These are phyloP conservation scores for Stenodema calcarata DNA, from an alignment of 2,888 invertebrate species.

Conservation along the genomic window DNA sequence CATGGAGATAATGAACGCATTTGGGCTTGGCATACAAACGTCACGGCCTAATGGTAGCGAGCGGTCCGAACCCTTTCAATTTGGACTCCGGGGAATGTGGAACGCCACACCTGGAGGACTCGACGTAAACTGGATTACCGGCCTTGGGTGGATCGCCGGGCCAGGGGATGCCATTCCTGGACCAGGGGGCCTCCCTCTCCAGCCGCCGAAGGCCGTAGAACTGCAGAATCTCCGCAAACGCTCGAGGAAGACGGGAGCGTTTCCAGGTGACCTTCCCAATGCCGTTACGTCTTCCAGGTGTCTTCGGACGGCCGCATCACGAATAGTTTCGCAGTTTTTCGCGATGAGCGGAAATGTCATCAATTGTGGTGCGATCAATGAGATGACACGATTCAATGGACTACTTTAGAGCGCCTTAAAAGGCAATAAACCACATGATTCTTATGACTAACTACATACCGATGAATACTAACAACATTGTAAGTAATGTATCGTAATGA, in stretches of 20 bases:
- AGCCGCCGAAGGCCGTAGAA: background rate
- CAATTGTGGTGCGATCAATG: no score
- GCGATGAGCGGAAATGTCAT: background rate
- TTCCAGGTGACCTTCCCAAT: slow-evolving; percentile 15
- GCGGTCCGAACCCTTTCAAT: background rate
- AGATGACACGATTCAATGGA: no score
- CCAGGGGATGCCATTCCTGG: background rate
- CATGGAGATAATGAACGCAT: no score
- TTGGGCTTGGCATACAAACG: no score
- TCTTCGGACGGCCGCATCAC: background rate
- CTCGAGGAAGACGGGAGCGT: slow-evolving; percentile 12
- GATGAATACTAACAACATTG: no score
- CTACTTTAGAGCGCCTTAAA: no score
- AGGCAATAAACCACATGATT: no score
- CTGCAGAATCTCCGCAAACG: background rate
- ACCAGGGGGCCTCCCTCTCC: background rate
- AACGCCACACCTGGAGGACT: background rate
- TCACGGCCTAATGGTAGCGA: no score
- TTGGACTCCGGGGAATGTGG: background rate
- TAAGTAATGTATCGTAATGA: no score
- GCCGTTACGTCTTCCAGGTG: slow-evolving; percentile 12
- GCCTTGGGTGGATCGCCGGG: background rate
- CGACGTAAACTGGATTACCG: background rate
- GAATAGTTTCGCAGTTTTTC: background rate
- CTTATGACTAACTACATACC: no score